A percentile compares a stretch with the other conserved stretches of the same genome.
phyloP scores from a whole-genome alignment of 2,113 vertebrate genomes.

The Archilochus colubris region DNA sequence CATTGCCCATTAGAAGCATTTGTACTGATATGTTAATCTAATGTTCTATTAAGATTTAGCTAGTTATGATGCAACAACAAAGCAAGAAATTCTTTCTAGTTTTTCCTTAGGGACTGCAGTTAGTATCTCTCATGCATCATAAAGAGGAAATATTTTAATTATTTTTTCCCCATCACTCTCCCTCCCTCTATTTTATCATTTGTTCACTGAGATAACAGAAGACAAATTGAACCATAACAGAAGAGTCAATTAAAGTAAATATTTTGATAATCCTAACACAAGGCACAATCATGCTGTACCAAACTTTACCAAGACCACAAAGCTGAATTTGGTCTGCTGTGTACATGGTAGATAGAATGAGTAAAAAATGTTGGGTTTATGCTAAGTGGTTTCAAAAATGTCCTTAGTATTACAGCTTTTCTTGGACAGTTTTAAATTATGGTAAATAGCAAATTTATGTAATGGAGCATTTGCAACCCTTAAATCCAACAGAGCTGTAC shows the following conservation, averaged over 20 bases:
- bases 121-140: background rate
- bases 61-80: background rate
- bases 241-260: background rate
- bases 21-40: background rate
- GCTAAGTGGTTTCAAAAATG: background rate
- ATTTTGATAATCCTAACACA: background rate
- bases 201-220: background rate
- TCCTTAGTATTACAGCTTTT: background rate
- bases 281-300: background rate
- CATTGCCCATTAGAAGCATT: background rate
- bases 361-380: background rate
- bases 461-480: background rate
- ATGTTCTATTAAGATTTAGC: background rate
- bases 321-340: background rate
- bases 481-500: background rate
- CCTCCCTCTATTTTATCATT: background rate
- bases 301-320: background rate
- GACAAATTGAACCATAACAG: background rate
- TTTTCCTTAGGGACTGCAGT: background rate
- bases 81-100: background rate
- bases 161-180: background rate
- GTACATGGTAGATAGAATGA: background rate
- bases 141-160: background rate
- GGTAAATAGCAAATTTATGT: background rate
- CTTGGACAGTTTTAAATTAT: background rate